Base-by-base conservation (phyloP, 2,113 vertebrate genomes). In the Corythoichthys haematopterus region DNA sequence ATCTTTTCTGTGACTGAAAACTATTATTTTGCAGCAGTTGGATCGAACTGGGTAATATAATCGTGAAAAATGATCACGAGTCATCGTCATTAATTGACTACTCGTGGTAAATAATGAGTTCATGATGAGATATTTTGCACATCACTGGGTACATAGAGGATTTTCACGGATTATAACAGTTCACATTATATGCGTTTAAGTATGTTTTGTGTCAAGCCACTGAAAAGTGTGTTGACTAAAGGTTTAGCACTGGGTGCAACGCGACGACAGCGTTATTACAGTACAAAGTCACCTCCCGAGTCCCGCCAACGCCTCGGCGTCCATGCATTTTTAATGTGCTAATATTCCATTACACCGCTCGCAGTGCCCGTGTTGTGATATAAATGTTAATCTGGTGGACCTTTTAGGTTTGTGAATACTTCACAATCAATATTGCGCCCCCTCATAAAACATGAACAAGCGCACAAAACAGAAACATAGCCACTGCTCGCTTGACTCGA, bases 401-500 rank as follows among this genome's bases (percentile, higher is more conserved):
- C n/a, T 37, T 63, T 76, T 57, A 36, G 47, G 80, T 77, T 75
- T 75, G 72, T 52, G 10, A 65, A 35, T 55, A 58, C 58, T 80
- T 72, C 69, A 68, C 66, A 83, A 89, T 89, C 85, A 85, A 89
- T 89, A 88, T 78, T 79, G 71, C 71, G 9, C 71, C 74, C 82
- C 75, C 79, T 86, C 88, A 87, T 89, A 80, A 87, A 89, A 89
- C 84, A 83, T 85, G 81, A 85, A 88, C 80, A 79, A 81, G 74
- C 74, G 73, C 78, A 64, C 35, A 65, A 70, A 84, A 83, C 79
- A 84, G 81, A 83, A 82, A 80, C 79, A 66, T 20, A 72, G 83
- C 20, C 83, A 60, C 55, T 74, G 84, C 83, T 80, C 80, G 70
- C 65, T 81, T 82, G 78, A 81, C 69, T 84, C 80, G 76, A 84